Evolutionary conservation across 2,113 vertebrate genomes (phyloP).

Genomic region (Candoia aspera): DNA sequence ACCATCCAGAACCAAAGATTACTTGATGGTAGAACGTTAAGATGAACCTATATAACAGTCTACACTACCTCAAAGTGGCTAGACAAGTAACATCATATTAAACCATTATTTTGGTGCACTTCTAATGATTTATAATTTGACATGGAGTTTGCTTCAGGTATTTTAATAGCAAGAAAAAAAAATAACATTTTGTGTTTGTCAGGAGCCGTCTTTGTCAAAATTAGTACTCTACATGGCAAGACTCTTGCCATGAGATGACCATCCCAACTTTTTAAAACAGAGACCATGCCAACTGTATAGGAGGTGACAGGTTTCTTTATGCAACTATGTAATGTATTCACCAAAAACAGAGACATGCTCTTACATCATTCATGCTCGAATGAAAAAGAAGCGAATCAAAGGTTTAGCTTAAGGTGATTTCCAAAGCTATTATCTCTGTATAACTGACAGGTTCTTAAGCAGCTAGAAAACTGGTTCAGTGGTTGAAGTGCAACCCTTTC

Average conservation of each 20-base stretch:
- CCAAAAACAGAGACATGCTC: not conserved
- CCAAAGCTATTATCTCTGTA: not conserved
- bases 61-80: not conserved
- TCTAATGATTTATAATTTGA: not conserved
- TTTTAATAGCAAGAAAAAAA: not conserved
- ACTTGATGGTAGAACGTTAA: not conserved
- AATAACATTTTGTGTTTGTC: not conserved
- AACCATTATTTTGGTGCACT: not conserved
- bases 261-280: not conserved
- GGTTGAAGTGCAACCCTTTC: not conserved
- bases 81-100: not conserved
- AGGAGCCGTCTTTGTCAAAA: not conserved
- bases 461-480: not conserved
- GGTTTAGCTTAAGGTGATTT: not conserved
- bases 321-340: not conserved
- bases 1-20: no score
- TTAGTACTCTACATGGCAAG: not conserved
- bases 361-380: not conserved
- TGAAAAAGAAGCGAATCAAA: not conserved
- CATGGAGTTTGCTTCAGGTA: not conserved
- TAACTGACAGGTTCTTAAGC: not conserved
- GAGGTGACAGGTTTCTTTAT: not conserved
- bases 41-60: not conserved
- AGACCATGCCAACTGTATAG: not conserved
- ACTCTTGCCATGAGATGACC: not conserved